Evolutionary conservation across 2,113 vertebrate species (phyloP).

Genomic region (Sander vitreus): DNA sequence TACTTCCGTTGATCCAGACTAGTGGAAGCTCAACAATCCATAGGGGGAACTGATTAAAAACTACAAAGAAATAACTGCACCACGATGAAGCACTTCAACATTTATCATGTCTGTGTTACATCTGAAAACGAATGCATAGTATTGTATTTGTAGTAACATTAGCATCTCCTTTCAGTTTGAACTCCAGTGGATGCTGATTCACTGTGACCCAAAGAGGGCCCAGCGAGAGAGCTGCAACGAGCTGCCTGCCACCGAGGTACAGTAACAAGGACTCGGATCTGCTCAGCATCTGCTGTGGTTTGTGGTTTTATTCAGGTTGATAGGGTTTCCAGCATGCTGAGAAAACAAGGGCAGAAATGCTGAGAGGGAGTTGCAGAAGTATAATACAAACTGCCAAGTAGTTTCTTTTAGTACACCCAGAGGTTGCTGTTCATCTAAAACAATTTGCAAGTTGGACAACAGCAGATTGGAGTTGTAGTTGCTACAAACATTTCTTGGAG

Average conservation of each 20-base stretch:
- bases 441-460: constrained; percentile 8
- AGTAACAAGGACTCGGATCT: constrained; percentile 56
- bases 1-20: no score
- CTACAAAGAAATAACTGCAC: constrained; percentile 9
- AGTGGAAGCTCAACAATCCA: constrained; percentile 31
- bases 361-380: constrained; percentile 36
- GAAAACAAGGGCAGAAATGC: constrained; percentile 25
- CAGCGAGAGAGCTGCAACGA: constrained; percentile 87
- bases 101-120: neutral
- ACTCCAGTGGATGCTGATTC: constrained; percentile 89
- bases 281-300: constrained; percentile 47
- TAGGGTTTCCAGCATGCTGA: constrained; percentile 23
- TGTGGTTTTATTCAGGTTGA: constrained; percentile 55
- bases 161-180: constrained; percentile 82
- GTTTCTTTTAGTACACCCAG: constrained; percentile 12
- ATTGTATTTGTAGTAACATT: constrained; percentile 10
- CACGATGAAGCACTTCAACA: neutral
- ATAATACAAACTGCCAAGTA: constrained; percentile 29
- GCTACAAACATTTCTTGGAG: constrained; percentile 28
- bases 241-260: constrained; percentile 85
- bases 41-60: constrained; percentile 16
- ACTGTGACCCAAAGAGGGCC: constrained; percentile 88
- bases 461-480: constrained; percentile 9
- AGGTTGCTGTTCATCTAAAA: constrained; percentile 24
- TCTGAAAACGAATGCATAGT: neutral